phyloP scores from a whole-genome alignment of 2,113 vertebrate genomes.

The Apteryx owenii region DNA sequence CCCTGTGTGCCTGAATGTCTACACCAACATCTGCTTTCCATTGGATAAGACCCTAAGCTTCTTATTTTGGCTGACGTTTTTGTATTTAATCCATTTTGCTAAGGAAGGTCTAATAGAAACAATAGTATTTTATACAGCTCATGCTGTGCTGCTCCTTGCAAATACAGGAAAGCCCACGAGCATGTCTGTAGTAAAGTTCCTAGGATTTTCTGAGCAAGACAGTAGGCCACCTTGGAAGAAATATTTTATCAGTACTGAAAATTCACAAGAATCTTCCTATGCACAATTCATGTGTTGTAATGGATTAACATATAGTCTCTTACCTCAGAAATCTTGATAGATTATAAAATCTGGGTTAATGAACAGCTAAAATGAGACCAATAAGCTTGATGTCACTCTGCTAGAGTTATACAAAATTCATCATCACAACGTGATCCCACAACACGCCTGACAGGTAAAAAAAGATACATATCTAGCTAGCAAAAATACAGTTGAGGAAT shows the following conservation, averaged over 20 bases:
- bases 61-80: conserved; percentile 27
- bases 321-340: not conserved
- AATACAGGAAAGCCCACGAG: not conserved
- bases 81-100: conserved; percentile 26
- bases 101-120: not conserved
- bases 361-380: not conserved
- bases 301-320: not conserved
- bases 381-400: not conserved
- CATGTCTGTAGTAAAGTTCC: not conserved
- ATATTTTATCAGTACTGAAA: not conserved
- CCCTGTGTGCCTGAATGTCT: not conserved
- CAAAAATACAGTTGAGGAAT: not conserved
- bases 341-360: not conserved
- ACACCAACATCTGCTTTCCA: conserved; percentile 37
- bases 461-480: not conserved
- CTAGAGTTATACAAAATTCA: not conserved
- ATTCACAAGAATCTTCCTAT: not conserved
- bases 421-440: not conserved
- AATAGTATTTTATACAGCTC: not conserved
- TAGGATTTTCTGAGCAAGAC: not conserved
- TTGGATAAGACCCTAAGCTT: conserved; percentile 39
- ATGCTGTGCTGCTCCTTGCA: not conserved
- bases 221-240: not conserved
- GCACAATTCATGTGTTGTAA: not conserved
- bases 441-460: not conserved